Percentiles rank a stretch among this genome's conserved stretches.
These are phyloP conservation scores for Porites evermanni DNA, from an alignment of 92 coral and sea anemone genomes.

Conservation along the genomic window DNA sequence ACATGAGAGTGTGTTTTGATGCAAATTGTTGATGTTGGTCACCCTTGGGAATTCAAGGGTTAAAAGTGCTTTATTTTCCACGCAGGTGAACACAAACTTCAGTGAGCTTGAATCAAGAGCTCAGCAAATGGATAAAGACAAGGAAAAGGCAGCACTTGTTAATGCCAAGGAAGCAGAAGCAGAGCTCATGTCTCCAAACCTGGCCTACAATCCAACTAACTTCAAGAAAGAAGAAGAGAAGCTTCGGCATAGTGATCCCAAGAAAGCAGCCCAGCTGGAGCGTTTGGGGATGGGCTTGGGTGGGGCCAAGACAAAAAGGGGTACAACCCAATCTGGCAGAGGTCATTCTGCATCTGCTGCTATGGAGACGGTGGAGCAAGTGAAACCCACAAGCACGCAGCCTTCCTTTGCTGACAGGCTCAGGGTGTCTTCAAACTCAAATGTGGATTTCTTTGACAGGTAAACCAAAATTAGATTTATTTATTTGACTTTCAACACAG, in stretches of 20 bases:
- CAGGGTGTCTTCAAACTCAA: constrained; percentile 70
- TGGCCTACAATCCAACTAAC: constrained; percentile 84
- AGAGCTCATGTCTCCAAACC: constrained; percentile 84
- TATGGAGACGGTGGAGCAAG: constrained; percentile 93
- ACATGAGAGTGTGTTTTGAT: too few relatives aligned
- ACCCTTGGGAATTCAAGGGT: too few relatives aligned
- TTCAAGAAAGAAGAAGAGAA: constrained; percentile 93
- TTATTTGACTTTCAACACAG: not conserved
- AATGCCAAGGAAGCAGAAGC: constrained; percentile 81
- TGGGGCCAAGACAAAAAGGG: constrained; percentile 37
- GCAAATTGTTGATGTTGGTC: too few relatives aligned
- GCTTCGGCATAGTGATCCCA: constrained; percentile 90
- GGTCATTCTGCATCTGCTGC: constrained; percentile 99
- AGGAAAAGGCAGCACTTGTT: constrained; percentile 79
- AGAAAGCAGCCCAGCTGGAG: constrained; percentile 95
- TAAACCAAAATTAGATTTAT: not conserved
- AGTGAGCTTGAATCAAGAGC: constrained; percentile 90
- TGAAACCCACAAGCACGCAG: constrained; percentile 69
- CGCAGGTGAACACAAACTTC: constrained; percentile 89
- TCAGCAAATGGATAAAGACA: constrained; percentile 82
- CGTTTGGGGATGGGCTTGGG: constrained; percentile 97
- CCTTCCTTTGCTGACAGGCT: constrained; percentile 82
- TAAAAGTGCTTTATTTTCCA: not conserved
- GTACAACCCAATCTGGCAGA: constrained; percentile 71
- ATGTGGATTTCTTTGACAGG: constrained; percentile 83